Evolutionary conservation across 2,797 vertebrate genomes (phyloP).

Genomic region (Chelmon rostratus): DNA sequence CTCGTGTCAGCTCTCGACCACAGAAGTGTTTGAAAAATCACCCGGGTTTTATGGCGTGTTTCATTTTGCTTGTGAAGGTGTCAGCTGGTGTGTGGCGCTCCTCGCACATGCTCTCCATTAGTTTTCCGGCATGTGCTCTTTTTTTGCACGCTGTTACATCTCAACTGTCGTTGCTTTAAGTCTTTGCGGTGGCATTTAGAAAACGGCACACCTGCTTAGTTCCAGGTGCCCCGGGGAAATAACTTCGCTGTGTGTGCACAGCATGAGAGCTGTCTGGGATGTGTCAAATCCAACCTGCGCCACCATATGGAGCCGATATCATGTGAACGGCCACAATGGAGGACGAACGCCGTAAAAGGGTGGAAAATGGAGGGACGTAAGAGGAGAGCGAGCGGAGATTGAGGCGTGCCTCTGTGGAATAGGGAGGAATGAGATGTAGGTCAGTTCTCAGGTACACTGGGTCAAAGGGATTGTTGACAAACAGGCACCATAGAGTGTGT

Average conservation of each 20-base stretch:
- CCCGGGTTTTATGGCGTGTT: slow-evolving; percentile 78
- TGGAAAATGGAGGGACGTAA: slow-evolving; percentile 39
- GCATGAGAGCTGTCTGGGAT: slow-evolving; percentile 70
- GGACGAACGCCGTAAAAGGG: slow-evolving; percentile 31
- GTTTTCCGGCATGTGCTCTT: slow-evolving; percentile 34
- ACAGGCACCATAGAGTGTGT: not conserved
- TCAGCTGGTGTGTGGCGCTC: slow-evolving; percentile 55
- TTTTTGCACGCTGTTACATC: slow-evolving; percentile 59
- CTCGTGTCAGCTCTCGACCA: slow-evolving; percentile 31
- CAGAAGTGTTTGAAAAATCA: slow-evolving; percentile 52
- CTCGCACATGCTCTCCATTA: slow-evolving; percentile 69
- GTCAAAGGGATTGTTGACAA: slow-evolving; percentile 63
- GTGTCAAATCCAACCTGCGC: slow-evolving; percentile 74
- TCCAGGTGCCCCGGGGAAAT: slow-evolving; percentile 77
- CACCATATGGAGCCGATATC: slow-evolving; percentile 76
- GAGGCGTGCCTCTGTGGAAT: slow-evolving; percentile 46
- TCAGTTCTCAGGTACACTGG: slow-evolving; percentile 64
- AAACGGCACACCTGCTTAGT: slow-evolving; percentile 75
- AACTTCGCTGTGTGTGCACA: slow-evolving; percentile 69
- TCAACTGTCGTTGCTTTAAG: slow-evolving; percentile 66
- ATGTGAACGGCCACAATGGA: slow-evolving; percentile 63
- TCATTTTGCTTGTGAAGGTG: slow-evolving; percentile 73
- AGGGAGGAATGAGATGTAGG: slow-evolving; percentile 59
- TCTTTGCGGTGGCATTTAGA: slow-evolving; percentile 70
- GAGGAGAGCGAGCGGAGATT: slow-evolving; percentile 39